phyloP scores from a whole-genome alignment of 2,888 invertebrate genomes.

The Frankliniella fusca region DNA sequence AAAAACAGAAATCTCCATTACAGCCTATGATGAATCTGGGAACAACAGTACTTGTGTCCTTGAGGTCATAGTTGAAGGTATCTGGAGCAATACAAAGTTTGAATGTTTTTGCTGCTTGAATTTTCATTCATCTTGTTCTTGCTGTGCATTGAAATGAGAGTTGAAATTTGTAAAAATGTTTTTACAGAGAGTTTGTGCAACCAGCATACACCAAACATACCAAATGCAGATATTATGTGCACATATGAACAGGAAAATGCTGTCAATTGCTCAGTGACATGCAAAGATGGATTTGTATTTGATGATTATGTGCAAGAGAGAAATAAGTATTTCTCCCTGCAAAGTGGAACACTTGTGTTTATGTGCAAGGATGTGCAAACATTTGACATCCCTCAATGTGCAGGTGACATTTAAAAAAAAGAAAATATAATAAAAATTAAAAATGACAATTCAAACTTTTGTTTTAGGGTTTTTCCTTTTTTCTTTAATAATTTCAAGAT shows the following conservation, averaged over 20 bases:
- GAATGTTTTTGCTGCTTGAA: neutral
- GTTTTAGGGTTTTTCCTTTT: conserved; percentile 31
- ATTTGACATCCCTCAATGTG: neutral
- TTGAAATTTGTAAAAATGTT: neutral
- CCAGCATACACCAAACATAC: conserved; percentile 42
- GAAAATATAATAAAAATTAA: conserved; percentile 33
- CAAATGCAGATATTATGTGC: conserved; percentile 45
- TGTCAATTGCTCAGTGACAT: conserved; percentile 55
- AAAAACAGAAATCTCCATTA: conserved; percentile 55
- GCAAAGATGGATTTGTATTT: conserved; percentile 59
- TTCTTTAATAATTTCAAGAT: conserved; percentile 25
- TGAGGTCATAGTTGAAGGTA: conserved; percentile 59
- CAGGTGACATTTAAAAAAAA: conserved; percentile 30
- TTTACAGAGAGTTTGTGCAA: conserved; percentile 8
- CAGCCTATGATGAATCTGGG: conserved; percentile 55
- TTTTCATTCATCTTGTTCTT: neutral
- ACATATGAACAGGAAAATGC: conserved; percentile 46
- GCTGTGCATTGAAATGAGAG: neutral
- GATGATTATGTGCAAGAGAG: conserved; percentile 48
- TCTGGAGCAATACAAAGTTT: neutral
- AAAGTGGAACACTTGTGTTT: conserved; percentile 29
- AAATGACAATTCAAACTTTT: conserved; percentile 37
- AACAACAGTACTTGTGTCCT: conserved; percentile 58
- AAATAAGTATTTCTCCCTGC: conserved; percentile 41
- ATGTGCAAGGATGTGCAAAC: neutral